Evolutionary conservation across 2,113 vertebrate species (phyloP).

Genomic region (Motacilla tschutschensis): DNA sequence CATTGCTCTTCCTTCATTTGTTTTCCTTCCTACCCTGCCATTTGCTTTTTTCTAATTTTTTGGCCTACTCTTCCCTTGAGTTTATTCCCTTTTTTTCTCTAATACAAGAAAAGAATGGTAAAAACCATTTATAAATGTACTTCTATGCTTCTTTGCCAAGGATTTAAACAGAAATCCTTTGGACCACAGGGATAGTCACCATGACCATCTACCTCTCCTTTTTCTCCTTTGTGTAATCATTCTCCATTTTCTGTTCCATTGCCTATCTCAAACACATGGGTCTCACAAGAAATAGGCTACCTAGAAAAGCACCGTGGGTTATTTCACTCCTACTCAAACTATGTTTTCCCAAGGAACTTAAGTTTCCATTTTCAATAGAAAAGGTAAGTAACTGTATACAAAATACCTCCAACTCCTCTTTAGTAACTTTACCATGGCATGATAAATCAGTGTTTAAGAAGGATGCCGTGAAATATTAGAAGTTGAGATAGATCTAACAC

Average conservation of each 20-base stretch:
- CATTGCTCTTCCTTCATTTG: not conserved
- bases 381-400: not conserved
- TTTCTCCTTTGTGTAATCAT: not conserved
- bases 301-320: not conserved
- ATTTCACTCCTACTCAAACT: not conserved
- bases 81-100: not conserved
- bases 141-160: not conserved
- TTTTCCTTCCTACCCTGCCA: not conserved
- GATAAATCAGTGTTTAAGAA: rapidly evolving
- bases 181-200: not conserved
- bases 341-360: not conserved
- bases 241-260: not conserved
- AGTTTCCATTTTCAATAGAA: not conserved
- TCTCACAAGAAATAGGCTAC: not conserved
- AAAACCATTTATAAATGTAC: not conserved
- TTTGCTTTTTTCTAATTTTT: not conserved
- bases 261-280: rapidly evolving
- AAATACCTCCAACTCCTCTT: not conserved
- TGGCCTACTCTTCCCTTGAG: not conserved
- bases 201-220: not conserved
- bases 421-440: not conserved
- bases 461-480: not conserved
- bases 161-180: not conserved
- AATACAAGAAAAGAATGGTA: not conserved
- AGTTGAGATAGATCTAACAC: not conserved